These are phyloP conservation scores for Myathropa florea DNA, from an alignment of 2,888 invertebrate genomes.

Conservation along the genomic window DNA sequence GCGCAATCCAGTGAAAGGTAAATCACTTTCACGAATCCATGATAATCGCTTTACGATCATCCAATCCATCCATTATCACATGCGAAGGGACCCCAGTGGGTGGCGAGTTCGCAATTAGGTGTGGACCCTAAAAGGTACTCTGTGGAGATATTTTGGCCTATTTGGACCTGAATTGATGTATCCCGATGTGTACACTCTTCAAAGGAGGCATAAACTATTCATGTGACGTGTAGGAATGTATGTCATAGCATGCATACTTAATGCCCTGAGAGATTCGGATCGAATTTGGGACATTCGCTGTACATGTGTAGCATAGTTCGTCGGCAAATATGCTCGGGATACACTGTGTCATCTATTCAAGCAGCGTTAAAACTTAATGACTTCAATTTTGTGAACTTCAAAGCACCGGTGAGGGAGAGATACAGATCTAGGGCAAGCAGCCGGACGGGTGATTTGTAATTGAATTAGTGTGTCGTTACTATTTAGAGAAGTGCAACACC, in stretches of 20 bases:
- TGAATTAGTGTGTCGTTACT: neutral
- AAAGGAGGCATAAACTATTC: neutral
- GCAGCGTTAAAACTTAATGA: neutral
- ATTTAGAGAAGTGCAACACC: neutral
- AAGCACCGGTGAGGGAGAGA: neutral
- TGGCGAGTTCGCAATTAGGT: neutral
- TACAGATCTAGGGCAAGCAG: neutral
- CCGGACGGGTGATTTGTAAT: neutral
- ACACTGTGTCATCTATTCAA: neutral
- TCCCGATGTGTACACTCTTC: neutral
- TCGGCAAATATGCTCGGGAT: neutral
- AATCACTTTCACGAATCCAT: neutral
- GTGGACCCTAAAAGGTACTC: neutral
- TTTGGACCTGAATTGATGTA: neutral
- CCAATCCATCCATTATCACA: neutral
- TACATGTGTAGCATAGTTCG: neutral
- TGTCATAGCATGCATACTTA: neutral
- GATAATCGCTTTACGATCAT: constrained; percentile 7
- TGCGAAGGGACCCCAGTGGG: neutral
- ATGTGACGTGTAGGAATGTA: neutral
- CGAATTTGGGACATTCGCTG: neutral
- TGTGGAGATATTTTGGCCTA: neutral
- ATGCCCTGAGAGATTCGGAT: neutral
- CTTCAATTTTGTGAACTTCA: neutral
- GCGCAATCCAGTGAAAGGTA: neutral